Base-by-base conservation (phyloP, 2,113 vertebrate species). In the Nothobranchius kuhntae region DNA sequence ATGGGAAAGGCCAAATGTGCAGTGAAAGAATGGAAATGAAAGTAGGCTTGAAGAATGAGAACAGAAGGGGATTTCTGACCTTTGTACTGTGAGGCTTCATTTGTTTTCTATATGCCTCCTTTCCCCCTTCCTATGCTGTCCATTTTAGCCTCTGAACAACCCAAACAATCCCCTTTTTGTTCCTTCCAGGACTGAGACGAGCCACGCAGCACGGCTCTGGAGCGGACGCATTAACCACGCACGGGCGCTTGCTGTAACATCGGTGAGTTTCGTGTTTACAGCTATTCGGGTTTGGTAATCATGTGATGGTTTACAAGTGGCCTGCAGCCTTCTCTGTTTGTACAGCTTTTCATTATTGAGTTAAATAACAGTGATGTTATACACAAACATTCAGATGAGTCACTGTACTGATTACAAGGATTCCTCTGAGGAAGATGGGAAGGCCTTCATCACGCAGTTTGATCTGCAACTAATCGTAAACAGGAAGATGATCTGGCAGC, bases 181-280 rank as follows among this genome's bases (percentile, higher is more conserved):
- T 69, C 72, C 76, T 85, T 51, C 1, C 82, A 92, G 91, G 85
- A 80, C 63, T 26, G 83, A 77, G 71, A 75, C 81, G n/a, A 82
- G 71, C 75, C 36, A 46, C 75, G 80, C 73, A 42, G 21, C 68
- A 45, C 56, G 53, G 17, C 74, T 9, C 78, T 75, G 73, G 66
- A 84, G 78, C 81, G 82, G 85, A 81, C 87, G 80, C 80, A 79
- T 87, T 88, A 89, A 88, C 80, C 40, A 6, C 65, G 35, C 71
- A 48, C 55, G 72, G 36, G 68, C n/a, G 10, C 68, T 45, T 24
- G 44, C 81, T 71, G n/a, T 53, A 85, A 86, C 83, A 89, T 85
- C 44, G 90, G 91, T 92, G 90, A 66, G 92, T 84, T 51, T 1
- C 61, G 40, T 52, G 24, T 57, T 67, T 30, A 7, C 42, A 26